Conservation (phyloP, 2,797 vertebrate species). For the Sebastes dallii region DNA sequence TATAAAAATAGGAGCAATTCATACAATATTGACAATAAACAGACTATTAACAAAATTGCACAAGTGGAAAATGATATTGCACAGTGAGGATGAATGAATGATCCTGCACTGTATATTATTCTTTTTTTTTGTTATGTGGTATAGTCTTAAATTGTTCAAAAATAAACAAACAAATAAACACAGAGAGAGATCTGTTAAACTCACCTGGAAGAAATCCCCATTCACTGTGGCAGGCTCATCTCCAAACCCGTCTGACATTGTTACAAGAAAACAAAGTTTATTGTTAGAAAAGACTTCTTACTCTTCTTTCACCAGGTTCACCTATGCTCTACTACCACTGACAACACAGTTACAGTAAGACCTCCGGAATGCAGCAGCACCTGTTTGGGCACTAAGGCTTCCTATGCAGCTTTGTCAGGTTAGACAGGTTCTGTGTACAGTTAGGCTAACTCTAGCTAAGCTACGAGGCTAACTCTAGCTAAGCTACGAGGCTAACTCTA, state of each 20-base stretch:
- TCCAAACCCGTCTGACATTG: slow-evolving; percentile 79
- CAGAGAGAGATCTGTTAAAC: slow-evolving; percentile 11
- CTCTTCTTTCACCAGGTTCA: neutral
- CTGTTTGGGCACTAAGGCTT: slow-evolving; percentile 57
- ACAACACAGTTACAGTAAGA: neutral
- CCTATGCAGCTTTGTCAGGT: neutral
- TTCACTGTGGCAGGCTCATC: slow-evolving; percentile 83
- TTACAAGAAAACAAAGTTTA: slow-evolving; percentile 27
- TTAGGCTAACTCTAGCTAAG: too few relatives aligned
- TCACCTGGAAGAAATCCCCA: slow-evolving; percentile 88
- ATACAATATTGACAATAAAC: too few relatives aligned
- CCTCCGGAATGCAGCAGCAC: slow-evolving; percentile 69
- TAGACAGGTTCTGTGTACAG: slow-evolving; percentile 19
- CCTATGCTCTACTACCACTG: neutral
- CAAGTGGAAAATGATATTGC: too few relatives aligned
- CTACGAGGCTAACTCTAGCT: accelerated
- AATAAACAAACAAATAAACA: neutral
- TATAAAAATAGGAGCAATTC: too few relatives aligned
- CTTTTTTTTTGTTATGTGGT: too few relatives aligned
- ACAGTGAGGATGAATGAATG: too few relatives aligned
- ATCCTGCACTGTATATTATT: too few relatives aligned
- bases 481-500: too few relatives aligned
- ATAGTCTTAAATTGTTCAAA: too few relatives aligned
- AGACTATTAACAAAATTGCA: too few relatives aligned
- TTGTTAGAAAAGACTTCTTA: neutral